Percentiles rank a stretch among this genome's conserved stretches.
Evolutionary conservation across 2,888 invertebrate species (phyloP).

Genomic region (Lasius platythorax): DNA sequence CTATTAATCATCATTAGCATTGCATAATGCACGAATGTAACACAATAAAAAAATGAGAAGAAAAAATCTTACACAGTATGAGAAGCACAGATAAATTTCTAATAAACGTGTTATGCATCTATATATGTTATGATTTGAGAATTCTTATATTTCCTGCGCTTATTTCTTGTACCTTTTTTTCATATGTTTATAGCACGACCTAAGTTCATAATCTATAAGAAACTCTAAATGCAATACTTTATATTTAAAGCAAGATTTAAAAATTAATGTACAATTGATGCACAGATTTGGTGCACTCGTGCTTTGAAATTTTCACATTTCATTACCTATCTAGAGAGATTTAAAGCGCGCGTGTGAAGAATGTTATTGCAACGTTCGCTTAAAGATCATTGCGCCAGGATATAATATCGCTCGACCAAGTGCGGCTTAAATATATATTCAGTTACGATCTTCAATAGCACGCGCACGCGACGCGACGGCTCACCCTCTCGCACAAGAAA

Average conservation of each 20-base stretch:
- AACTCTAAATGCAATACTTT: neutral
- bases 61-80: neutral
- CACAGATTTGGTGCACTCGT: neutral
- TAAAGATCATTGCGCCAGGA: neutral
- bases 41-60: neutral
- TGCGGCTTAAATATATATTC: constrained; percentile 6
- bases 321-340: neutral
- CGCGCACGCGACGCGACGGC: constrained; percentile 20
- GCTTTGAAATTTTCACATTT: constrained; percentile 16
- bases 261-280: neutral
- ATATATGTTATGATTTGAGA: neutral
- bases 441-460: neutral
- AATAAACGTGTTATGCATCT: neutral
- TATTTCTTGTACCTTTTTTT: neutral
- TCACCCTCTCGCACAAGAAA: constrained; percentile 12
- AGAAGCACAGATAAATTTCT: neutral
- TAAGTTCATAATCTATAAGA: constrained; percentile 2
- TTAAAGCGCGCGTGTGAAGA: neutral
- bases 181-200: neutral
- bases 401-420: constrained; percentile 6
- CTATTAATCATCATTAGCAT: constrained; percentile 45
- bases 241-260: constrained; percentile 20
- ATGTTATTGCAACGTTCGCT: neutral
- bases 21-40: constrained; percentile 15
- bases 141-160: neutral